These are phyloP conservation scores for Rhea americana DNA, from an alignment of 2,113 vertebrate species.

Conservation along the genomic window DNA sequence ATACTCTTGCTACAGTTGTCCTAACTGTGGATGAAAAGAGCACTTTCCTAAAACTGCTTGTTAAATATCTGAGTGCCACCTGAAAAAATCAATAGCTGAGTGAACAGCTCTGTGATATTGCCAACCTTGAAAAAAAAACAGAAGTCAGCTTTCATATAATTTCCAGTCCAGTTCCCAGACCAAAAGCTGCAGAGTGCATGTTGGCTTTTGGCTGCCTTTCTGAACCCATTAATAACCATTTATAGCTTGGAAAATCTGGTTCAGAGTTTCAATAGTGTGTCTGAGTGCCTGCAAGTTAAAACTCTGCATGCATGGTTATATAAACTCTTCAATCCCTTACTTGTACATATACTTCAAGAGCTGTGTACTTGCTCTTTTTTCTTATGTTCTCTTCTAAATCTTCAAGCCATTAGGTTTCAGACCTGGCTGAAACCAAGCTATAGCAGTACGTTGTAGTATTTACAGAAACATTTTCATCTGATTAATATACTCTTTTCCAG, in stretches of 20 bases:
- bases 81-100: background rate
- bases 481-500: background rate
- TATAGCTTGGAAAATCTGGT: background rate
- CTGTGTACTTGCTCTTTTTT: background rate
- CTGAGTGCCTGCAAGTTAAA: background rate
- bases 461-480: background rate
- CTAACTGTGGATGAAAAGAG: background rate
- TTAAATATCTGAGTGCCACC: background rate
- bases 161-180: background rate
- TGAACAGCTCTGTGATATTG: background rate
- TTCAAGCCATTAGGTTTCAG: background rate
- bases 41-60: background rate
- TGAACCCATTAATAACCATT: background rate
- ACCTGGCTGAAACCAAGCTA: background rate
- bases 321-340: background rate
- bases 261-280: background rate
- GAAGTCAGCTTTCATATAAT: background rate
- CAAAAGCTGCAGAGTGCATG: background rate
- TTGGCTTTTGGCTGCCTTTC: background rate
- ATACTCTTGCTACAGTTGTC: background rate
- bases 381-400: background rate
- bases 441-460: background rate
- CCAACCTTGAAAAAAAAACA: background rate
- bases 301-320: background rate
- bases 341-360: background rate